Conservation (phyloP, 2,888 invertebrate species). For the Caenorhabditis macrosperma region DNA sequence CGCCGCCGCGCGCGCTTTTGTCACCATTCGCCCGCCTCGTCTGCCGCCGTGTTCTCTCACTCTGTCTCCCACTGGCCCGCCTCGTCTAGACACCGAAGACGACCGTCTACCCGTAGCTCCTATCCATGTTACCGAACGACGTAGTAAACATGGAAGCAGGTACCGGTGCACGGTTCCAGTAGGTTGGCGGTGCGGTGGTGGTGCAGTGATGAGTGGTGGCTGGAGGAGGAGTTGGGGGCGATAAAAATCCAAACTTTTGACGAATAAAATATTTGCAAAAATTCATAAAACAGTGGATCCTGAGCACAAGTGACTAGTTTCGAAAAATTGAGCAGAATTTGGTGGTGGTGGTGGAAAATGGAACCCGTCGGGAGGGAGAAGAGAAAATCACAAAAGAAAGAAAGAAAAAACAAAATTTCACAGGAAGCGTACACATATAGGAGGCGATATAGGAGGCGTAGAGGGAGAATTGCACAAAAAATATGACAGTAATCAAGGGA, state of each 20-base stretch:
- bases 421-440: background rate
- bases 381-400: background rate
- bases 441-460: background rate
- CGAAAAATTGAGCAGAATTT: background rate
- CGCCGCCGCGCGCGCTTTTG: slow-evolving; percentile 30
- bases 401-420: background rate
- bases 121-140: slow-evolving; percentile 47
- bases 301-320: too few species aligned
- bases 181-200: background rate
- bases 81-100: background rate
- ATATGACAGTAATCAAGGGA: background rate
- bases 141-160: slow-evolving; percentile 57
- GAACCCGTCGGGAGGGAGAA: background rate
- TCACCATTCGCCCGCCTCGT: background rate
- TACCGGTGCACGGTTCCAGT: slow-evolving; percentile 42
- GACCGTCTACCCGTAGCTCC: slow-evolving; percentile 62
- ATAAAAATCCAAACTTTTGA: background rate
- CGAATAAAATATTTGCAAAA: background rate
- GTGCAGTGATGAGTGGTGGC: too few species aligned
- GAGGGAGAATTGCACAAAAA: background rate
- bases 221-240: background rate
- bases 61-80: background rate
- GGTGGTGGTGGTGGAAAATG: too few species aligned
- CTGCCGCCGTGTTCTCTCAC: too few species aligned
- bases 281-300: too few species aligned